These are phyloP conservation scores for Salvelinus fontinalis DNA, from an alignment of 2,113 vertebrate genomes.

Conservation along the genomic window DNA sequence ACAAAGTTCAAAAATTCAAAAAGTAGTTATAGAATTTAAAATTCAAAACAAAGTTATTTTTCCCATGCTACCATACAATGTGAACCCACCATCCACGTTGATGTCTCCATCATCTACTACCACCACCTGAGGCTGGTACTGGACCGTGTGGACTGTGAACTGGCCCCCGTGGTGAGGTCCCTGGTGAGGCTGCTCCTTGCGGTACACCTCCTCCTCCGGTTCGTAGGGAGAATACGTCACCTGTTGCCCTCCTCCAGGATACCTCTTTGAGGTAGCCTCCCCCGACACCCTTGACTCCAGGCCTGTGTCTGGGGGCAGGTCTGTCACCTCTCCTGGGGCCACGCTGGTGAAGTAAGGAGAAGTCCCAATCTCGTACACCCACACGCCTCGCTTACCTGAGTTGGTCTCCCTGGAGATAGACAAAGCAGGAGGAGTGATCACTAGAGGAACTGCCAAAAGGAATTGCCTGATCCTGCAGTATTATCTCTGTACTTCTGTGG, in stretches of 20 bases:
- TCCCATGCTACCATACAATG: background rate
- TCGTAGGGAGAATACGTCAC: slow-evolving; percentile 44
- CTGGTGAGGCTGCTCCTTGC: background rate
- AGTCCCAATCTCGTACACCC: slow-evolving; percentile 90
- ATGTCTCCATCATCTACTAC: slow-evolving; percentile 73
- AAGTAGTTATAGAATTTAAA: no score
- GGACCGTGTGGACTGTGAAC: slow-evolving; percentile 63
- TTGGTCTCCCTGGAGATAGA: slow-evolving; percentile 80
- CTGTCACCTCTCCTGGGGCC: slow-evolving; percentile 75
- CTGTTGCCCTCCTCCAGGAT: slow-evolving; percentile 43
- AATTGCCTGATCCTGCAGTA: no score
- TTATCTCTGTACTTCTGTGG: no score
- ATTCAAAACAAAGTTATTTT: slow-evolving; percentile 54
- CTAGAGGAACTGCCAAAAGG: background rate
- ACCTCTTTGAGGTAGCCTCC: slow-evolving; percentile 2
- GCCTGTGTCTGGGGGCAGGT: slow-evolving; percentile 38
- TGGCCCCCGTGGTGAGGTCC: slow-evolving; percentile 42
- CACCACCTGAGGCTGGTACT: slow-evolving; percentile 72
- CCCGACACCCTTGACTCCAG: background rate
- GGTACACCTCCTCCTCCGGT: slow-evolving; percentile 2
- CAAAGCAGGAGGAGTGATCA: background rate
- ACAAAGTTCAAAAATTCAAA: no score
- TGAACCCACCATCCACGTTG: slow-evolving; percentile 80
- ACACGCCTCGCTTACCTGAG: slow-evolving; percentile 82
- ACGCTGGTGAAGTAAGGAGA: slow-evolving; percentile 72